phyloP scores from a whole-genome alignment of 2,888 invertebrate species.

The Graphium colonna region DNA sequence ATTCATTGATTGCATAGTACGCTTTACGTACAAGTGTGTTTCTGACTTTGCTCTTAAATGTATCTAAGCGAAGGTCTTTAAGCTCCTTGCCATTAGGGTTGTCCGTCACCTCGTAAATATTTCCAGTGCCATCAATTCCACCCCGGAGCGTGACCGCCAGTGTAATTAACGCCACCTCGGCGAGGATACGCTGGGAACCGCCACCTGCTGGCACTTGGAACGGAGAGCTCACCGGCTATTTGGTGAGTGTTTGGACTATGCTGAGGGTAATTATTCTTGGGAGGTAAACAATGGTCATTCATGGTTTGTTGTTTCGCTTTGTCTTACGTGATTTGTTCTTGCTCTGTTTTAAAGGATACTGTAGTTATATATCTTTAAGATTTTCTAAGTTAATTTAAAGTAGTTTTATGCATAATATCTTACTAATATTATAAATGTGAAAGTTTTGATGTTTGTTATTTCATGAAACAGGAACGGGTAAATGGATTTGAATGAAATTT shows the following conservation, averaged over 20 bases:
- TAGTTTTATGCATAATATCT: too few relatives aligned
- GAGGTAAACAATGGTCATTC: background rate
- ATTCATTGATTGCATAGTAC: too few relatives aligned
- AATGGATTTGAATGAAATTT: too few relatives aligned
- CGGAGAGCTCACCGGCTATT: constrained; percentile 92
- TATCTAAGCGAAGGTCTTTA: too few relatives aligned
- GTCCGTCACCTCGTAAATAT: constrained; percentile 27
- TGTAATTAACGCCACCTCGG: constrained; percentile 90
- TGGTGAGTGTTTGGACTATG: constrained; percentile 81
- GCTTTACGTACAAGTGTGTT: too few relatives aligned
- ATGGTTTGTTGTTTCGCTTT: background rate
- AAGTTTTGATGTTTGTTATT: too few relatives aligned
- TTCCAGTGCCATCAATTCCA: constrained; percentile 87
- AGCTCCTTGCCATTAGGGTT: background rate
- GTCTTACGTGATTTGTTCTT: background rate
- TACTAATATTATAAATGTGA: too few relatives aligned
- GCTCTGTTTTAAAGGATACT: background rate
- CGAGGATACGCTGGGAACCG: constrained; percentile 90
- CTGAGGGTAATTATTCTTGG: constrained; percentile 1
- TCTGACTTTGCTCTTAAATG: too few relatives aligned
- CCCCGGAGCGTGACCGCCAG: constrained; percentile 89
- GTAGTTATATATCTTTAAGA: too few relatives aligned
- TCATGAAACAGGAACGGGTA: too few relatives aligned
- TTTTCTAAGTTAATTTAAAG: too few relatives aligned
- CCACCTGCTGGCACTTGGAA: constrained; percentile 88